phyloP scores from a whole-genome alignment of 2,113 vertebrate genomes.

The Odontesthes bonariensis region DNA sequence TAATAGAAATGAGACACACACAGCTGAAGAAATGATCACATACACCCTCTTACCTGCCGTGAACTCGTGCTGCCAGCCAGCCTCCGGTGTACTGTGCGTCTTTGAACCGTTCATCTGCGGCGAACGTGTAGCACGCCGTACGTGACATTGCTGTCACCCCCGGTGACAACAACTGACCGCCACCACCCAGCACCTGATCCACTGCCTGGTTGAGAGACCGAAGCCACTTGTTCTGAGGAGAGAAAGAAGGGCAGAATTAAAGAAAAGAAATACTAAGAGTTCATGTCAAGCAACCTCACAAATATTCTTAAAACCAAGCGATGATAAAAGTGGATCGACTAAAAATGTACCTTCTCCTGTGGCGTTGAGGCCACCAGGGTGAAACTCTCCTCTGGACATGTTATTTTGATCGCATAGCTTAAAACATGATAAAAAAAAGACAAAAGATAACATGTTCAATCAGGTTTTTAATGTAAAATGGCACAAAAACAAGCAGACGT shows the following conservation, averaged over 20 bases:
- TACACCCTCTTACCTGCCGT: constrained; percentile 88
- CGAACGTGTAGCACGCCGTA: constrained; percentile 91
- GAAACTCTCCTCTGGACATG: constrained; percentile 94
- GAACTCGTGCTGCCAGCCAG: constrained; percentile 92
- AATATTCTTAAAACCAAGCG: not conserved
- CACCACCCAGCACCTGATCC: constrained; percentile 88
- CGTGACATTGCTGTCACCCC: constrained; percentile 87
- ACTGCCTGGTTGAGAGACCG: constrained; percentile 92
- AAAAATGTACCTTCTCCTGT: constrained; percentile 90
- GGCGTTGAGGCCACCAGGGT: constrained; percentile 91
- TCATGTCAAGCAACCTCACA: no score
- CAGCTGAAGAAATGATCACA: not conserved
- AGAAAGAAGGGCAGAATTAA: not conserved
- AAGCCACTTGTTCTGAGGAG: constrained; percentile 91
- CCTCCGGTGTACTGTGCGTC: constrained; percentile 91
- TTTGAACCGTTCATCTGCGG: constrained; percentile 90
- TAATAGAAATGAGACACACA: not conserved
- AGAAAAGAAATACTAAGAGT: not conserved
- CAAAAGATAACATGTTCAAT: not conserved
- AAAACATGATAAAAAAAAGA: constrained; percentile 16
- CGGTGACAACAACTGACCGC: constrained; percentile 74
- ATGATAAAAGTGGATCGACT: not conserved
- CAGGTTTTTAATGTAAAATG: no score
- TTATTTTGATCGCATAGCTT: constrained; percentile 93
- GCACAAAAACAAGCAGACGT: not conserved